Evolutionary conservation across 1,140 invertebrate species (phyloP), one percentile per base, ranked within the genome.

Genomic region (Gyrodactylus salaris): DNA sequence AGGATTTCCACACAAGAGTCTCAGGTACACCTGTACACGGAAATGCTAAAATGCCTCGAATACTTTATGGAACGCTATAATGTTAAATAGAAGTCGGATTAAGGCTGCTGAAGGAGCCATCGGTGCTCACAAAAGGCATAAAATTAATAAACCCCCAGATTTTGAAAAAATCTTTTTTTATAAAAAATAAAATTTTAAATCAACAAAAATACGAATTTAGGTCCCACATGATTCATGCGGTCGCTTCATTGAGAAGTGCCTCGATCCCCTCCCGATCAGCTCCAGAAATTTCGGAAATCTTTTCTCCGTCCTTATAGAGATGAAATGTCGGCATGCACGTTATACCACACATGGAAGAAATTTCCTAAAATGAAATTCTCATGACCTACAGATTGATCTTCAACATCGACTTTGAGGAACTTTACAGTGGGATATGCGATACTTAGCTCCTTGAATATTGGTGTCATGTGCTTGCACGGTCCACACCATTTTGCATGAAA

Each of bases 311-410:
- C 81, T 90, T 92, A 75, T 92, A 82, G 79, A 92, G 91, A 24
- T 91, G 80, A 79, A 94, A 94, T 0, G 90, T 93, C 68, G 91
- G 91, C 89, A 93, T 92, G 72, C 87, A 88, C 75, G 84, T 84
- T 76, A 94, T 86, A 76, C 86, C 84, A 80, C 89, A 91, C 74
- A 87, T 83, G 72, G 83, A 81, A 16, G 87, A 87, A 72, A 91
- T 81, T 22, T 89, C 88, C 76, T 77, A 19, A 68, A 20, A 21
- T 24, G 20, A 73, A n/a, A 22, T 20, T 68, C 21, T 23, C 7
- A 1, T 1, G 34, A 74, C 74, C 76, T 77, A 78, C 78, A 78
- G 89, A 88, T 78, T 85, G 85, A 76, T 90, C 87, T 78, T 94
- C 90, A 0, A 94, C 89, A 81, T 93, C 89, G 27, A 82, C 85